Percentiles rank a stretch among this genome's conserved stretches.
Evolutionary conservation across 2,113 vertebrate species (phyloP).

Genomic region (Corythornis vintsioides): DNA sequence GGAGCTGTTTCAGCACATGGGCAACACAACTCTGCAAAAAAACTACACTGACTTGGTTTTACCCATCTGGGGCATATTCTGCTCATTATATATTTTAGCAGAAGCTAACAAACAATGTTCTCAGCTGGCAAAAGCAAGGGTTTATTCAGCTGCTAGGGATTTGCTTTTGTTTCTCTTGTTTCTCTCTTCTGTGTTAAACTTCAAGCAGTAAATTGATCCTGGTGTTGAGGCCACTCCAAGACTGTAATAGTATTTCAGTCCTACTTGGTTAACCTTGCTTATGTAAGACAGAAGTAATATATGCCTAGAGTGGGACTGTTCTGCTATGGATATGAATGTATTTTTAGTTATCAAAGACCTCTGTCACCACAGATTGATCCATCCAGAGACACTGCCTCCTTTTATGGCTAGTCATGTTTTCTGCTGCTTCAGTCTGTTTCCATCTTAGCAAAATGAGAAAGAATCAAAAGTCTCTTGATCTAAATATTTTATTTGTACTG

Average conservation of each 20-base stretch:
- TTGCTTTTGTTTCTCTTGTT: not conserved
- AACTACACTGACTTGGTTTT: not conserved
- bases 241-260: not conserved
- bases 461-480: constrained; percentile 32
- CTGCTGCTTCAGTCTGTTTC: not conserved
- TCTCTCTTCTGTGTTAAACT: not conserved
- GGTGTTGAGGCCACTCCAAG: not conserved
- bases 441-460: constrained; percentile 12
- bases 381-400: not conserved
- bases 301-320: not conserved
- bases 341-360: not conserved
- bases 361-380: not conserved
- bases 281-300: not conserved
- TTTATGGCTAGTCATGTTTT: not conserved
- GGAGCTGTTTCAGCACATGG: not conserved
- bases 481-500: constrained; percentile 54
- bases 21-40: not conserved
- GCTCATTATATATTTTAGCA: not conserved
- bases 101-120: not conserved
- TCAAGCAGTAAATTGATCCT: not conserved
- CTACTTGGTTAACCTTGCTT: not conserved
- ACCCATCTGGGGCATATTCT: not conserved
- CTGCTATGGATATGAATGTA: not conserved
- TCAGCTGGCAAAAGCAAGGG: not conserved
- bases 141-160: not conserved